Percentiles rank a stretch among this genome's conserved stretches.
Conservation (phyloP, 2,797 vertebrate genomes). For the Falco novaeseelandiae region DNA sequence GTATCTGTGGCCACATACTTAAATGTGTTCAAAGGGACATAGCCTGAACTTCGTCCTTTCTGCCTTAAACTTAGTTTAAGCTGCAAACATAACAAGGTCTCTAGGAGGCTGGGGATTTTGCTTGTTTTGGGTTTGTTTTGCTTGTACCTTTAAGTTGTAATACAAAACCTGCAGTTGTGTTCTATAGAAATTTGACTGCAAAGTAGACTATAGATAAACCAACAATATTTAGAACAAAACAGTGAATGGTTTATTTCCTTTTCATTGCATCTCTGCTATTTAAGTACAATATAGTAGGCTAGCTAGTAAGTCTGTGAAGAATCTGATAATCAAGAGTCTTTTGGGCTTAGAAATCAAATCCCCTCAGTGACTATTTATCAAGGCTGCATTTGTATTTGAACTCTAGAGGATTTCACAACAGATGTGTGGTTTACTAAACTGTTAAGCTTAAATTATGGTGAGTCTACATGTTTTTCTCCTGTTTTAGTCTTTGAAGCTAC, state of each 20-base stretch:
- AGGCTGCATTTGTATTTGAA: conserved; percentile 39
- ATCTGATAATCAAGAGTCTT: conserved; percentile 42
- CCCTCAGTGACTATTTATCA: conserved; percentile 14
- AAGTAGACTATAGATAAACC: neutral
- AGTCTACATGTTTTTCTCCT: neutral
- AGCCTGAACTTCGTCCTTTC: neutral
- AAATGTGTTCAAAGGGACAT: neutral
- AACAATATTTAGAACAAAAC: neutral
- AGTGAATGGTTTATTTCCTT: neutral
- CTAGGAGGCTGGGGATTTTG: neutral
- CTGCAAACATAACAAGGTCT: neutral
- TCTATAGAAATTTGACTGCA: neutral
- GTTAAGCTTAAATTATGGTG: neutral
- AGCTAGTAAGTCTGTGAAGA: conserved; percentile 37
- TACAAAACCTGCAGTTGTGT: neutral
- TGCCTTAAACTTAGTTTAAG: neutral
- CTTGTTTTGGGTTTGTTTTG: neutral
- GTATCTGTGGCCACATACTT: neutral
- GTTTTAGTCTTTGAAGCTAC: neutral
- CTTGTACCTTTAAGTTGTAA: neutral
- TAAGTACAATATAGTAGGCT: conserved; percentile 20
- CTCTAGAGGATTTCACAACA: neutral
- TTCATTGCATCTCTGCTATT: neutral
- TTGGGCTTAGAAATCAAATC: conserved; percentile 47
- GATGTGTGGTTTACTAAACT: neutral